Percentiles rank a stretch among this genome's conserved stretches.
Evolutionary conservation across 2,113 vertebrate species (phyloP).

Genomic region (Cololabis saira): DNA sequence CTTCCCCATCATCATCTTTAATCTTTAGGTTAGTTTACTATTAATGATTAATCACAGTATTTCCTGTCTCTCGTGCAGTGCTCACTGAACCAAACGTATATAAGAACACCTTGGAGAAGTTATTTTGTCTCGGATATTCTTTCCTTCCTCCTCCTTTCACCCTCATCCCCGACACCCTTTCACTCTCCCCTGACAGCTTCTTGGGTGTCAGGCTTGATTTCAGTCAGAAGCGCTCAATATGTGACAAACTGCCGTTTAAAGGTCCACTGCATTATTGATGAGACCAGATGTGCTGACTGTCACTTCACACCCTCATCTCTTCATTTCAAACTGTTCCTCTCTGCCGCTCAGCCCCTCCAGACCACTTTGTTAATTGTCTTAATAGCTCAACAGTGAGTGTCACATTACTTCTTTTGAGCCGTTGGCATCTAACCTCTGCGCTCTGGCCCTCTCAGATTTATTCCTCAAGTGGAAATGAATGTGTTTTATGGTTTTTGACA

Average conservation of each 20-base stretch:
- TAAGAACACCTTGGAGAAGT: background rate
- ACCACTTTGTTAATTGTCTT: constrained; percentile 75
- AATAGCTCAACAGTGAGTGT: constrained; percentile 65
- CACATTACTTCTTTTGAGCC: constrained; percentile 47
- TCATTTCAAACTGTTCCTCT: constrained; percentile 52
- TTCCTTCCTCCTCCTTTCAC: background rate
- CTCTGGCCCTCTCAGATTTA: constrained; percentile 31
- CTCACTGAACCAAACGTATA: background rate
- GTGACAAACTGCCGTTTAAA: constrained; percentile 85
- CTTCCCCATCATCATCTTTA: background rate
- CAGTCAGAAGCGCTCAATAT: constrained; percentile 77
- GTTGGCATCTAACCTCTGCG: constrained; percentile 42
- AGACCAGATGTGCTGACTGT: constrained; percentile 85
- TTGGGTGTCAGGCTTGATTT: constrained; percentile 82
- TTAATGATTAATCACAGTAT: too few species aligned
- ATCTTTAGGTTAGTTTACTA: too few species aligned
- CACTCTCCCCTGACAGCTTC: constrained; percentile 68
- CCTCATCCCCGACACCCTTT: constrained; percentile 35
- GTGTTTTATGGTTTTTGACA: constrained; percentile 11
- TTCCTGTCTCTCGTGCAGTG: background rate
- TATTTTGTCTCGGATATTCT: constrained; percentile 18
- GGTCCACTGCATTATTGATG: constrained; percentile 81
- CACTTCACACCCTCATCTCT: constrained; percentile 78
- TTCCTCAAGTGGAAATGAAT: constrained; percentile 13
- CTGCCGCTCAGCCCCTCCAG: constrained; percentile 52